These are phyloP conservation scores for Pseudocheirus occidentalis DNA, from an alignment of 2,797 vertebrate species.

Conservation along the genomic window DNA sequence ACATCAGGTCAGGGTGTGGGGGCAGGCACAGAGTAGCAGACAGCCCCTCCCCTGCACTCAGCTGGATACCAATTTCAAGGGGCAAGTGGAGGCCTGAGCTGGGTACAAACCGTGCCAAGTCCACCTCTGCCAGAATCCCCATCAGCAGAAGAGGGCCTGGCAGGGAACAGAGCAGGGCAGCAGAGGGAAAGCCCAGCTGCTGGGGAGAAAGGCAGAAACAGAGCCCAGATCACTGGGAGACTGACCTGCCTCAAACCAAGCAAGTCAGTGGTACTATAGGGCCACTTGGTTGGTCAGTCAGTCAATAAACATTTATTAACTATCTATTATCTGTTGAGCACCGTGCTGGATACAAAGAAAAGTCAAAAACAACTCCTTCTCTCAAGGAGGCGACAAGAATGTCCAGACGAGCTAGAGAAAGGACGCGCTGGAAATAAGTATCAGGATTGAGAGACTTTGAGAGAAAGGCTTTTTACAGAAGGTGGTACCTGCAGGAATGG, in stretches of 20 bases:
- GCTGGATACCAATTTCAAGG: background rate
- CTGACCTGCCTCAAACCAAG: background rate
- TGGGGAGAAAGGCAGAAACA: background rate
- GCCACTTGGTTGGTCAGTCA: background rate
- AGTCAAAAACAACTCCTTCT: background rate
- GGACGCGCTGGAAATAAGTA: background rate
- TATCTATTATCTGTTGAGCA: background rate
- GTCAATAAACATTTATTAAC: background rate
- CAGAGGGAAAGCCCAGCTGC: background rate
- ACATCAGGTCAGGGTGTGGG: background rate
- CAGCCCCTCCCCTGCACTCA: background rate
- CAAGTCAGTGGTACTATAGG: background rate
- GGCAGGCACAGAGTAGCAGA: background rate
- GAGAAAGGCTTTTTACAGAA: background rate
- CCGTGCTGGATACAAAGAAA: background rate
- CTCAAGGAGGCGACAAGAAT: background rate
- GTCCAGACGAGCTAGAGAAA: background rate
- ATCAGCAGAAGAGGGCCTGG: background rate
- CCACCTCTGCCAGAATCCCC: background rate
- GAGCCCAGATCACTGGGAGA: background rate
- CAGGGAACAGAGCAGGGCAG: background rate
- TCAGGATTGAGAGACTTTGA: background rate
- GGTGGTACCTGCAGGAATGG: background rate
- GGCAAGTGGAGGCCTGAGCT: background rate
- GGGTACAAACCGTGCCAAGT: background rate